A percentile compares a stretch with the other conserved stretches of the same genome.
Evolutionary conservation across 2,113 vertebrate species (phyloP).

Genomic region (Neodon shergylaensis): DNA sequence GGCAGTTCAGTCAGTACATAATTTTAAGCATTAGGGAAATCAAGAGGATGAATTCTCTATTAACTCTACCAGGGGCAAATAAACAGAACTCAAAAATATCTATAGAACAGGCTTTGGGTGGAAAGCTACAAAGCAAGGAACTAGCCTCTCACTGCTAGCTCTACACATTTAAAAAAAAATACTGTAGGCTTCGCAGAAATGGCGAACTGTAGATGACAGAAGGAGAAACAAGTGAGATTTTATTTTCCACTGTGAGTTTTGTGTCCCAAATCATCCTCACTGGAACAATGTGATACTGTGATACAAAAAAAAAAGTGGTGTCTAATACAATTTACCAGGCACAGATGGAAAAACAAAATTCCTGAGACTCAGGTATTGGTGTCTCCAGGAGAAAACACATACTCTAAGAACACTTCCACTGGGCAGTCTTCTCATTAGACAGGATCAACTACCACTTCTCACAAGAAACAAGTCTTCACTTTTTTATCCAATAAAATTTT

Average conservation of each 20-base stretch:
- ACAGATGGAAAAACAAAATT: neutral
- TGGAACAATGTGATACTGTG: neutral
- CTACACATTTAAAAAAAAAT: too few species aligned
- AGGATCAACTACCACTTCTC: neutral
- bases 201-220: neutral
- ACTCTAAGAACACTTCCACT: neutral
- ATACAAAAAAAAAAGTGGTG: neutral
- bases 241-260: neutral
- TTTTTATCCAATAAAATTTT: neutral
- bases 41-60: neutral
- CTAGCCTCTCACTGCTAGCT: neutral
- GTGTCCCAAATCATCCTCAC: neutral
- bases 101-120: neutral
- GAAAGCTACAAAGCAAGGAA: too few species aligned
- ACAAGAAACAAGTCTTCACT: neutral
- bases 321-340: neutral
- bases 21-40: neutral
- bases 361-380: neutral
- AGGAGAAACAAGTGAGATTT: neutral
- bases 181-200: neutral
- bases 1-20: neutral
- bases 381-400: slow-evolving; percentile 28
- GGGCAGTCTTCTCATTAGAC: neutral
- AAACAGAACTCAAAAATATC: slow-evolving; percentile 36
- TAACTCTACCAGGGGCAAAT: slow-evolving; percentile 12